Evolutionary conservation across 2,888 invertebrate genomes (phyloP).

Genomic region (Sarcophaga variegata): DNA sequence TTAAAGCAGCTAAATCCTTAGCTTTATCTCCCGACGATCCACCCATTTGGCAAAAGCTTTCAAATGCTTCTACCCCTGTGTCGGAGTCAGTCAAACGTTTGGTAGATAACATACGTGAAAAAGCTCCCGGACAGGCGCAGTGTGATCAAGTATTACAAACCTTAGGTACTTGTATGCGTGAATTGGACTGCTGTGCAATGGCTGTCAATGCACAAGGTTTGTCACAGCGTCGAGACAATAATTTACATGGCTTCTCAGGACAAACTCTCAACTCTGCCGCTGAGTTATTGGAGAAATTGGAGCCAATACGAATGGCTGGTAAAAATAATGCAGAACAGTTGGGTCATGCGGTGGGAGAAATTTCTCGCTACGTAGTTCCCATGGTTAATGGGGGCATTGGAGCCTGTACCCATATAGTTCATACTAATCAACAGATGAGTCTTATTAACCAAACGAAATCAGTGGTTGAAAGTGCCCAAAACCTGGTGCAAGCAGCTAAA

Average conservation of each 20-base stretch:
- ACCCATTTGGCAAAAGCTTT: constrained; percentile 96
- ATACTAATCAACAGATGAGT: constrained; percentile 92
- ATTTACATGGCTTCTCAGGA: constrained; percentile 89
- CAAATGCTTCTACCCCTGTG: constrained; percentile 96
- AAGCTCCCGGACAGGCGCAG: constrained; percentile 97
- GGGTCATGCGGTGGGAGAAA: constrained; percentile 92
- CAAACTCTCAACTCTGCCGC: constrained; percentile 90
- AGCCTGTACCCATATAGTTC: constrained; percentile 93
- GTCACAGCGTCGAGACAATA: constrained; percentile 86
- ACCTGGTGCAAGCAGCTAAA: constrained; percentile 91
- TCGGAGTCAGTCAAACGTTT: constrained; percentile 98
- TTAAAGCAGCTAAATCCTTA: constrained; percentile 93
- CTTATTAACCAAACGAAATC: constrained; percentile 96
- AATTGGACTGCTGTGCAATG: constrained; percentile 93
- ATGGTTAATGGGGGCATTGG: constrained; percentile 92
- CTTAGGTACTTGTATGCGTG: constrained; percentile 88
- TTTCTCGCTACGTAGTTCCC: constrained; percentile 91
- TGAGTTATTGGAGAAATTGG: constrained; percentile 92
- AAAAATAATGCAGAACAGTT: constrained; percentile 95
- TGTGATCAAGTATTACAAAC: constrained; percentile 92
- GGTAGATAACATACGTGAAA: constrained; percentile 95
- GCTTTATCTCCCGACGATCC: constrained; percentile 95
- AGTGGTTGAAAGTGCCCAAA: constrained; percentile 95
- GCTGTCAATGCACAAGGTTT: constrained; percentile 93
- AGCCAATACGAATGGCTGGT: constrained; percentile 92